phyloP scores from a whole-genome alignment of 2,797 vertebrate genomes.

The Yasuhikotakia modesta region DNA sequence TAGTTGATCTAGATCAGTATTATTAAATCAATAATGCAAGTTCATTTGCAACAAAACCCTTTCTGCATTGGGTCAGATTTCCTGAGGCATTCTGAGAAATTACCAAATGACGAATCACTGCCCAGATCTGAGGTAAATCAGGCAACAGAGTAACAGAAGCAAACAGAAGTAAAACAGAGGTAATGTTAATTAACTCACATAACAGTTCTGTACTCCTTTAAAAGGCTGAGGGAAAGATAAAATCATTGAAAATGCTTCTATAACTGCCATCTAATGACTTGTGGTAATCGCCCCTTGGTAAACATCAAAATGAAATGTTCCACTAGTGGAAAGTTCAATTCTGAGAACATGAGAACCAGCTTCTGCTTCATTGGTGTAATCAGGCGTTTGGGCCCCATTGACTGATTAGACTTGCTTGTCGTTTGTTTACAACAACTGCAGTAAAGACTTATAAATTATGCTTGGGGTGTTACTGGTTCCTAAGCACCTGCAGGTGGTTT shows the following conservation, averaged over 20 bases:
- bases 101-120: slow-evolving; percentile 5
- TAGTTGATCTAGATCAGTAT: slow-evolving; percentile 33
- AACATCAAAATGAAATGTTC: slow-evolving; percentile 61
- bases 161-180: background rate
- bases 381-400: slow-evolving; percentile 37
- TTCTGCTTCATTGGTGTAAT: slow-evolving; percentile 44
- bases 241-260: slow-evolving; percentile 46
- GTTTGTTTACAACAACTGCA: slow-evolving; percentile 23
- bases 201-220: slow-evolving; percentile 43
- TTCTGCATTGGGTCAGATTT: slow-evolving; percentile 5
- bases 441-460: slow-evolving; percentile 8
- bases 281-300: slow-evolving; percentile 57
- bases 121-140: slow-evolving; percentile 26
- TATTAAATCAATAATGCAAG: slow-evolving; percentile 31
- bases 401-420: slow-evolving; percentile 54
- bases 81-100: background rate
- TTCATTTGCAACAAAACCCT: slow-evolving; percentile 42
- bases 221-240: background rate
- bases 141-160: slow-evolving; percentile 13
- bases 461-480: slow-evolving; percentile 8
- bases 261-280: slow-evolving; percentile 40
- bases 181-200: slow-evolving; percentile 42
- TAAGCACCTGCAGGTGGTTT: slow-evolving; percentile 44
- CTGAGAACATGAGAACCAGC: slow-evolving; percentile 61
- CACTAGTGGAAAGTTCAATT: slow-evolving; percentile 27